Evolutionary conservation across 1,140 invertebrate species (phyloP).

Genomic region (Papilio helenus): DNA sequence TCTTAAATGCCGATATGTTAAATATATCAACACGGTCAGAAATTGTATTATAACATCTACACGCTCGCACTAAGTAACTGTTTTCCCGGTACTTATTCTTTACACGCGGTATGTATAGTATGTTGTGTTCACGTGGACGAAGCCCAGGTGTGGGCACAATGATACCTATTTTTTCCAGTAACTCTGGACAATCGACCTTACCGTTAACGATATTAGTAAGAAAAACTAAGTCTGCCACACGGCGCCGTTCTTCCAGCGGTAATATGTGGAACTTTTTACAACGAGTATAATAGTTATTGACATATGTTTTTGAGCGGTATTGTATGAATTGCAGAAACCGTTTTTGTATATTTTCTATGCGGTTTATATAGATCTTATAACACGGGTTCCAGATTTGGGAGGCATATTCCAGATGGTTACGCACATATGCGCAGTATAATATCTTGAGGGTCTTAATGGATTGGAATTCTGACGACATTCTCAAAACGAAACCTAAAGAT

Average conservation of each 20-base stretch:
- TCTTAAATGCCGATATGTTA: no score
- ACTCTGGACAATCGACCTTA: neutral
- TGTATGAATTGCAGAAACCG: neutral
- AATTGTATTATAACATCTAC: no score
- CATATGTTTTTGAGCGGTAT: neutral
- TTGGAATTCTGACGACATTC: conserved; percentile 13
- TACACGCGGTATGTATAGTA: no score
- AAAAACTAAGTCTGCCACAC: neutral
- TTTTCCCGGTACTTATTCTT: no score
- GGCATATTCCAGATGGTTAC: conserved; percentile 12
- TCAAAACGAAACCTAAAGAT: conserved; percentile 36
- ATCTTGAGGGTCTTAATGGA: conserved; percentile 30
- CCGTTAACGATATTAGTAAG: neutral
- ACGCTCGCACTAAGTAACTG: no score
- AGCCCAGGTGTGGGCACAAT: no score
- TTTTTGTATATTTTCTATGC: neutral
- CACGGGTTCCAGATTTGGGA: conserved; percentile 8
- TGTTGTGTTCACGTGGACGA: no score
- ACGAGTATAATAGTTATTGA: neutral
- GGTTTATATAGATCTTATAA: neutral
- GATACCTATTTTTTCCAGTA: neutral
- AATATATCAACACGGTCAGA: no score
- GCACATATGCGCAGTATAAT: conserved; percentile 20
- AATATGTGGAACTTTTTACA: neutral
- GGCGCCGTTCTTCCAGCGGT: neutral